phyloP scores from a whole-genome alignment of 2,888 invertebrate species.

The Apodemia zela region DNA sequence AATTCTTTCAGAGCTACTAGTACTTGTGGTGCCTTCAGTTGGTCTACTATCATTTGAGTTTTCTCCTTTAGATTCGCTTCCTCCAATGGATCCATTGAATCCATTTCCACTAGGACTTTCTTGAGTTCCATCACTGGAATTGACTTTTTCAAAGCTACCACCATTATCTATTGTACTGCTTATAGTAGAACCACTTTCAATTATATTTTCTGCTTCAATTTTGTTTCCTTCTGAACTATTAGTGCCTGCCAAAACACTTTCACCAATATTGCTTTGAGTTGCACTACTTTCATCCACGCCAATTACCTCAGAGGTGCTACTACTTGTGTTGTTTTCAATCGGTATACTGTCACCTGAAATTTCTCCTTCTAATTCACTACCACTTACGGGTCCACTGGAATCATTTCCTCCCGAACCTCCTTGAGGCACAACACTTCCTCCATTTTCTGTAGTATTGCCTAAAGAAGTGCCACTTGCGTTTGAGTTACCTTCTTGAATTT shows the following conservation, averaged over 20 bases:
- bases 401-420: neutral
- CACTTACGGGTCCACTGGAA: neutral
- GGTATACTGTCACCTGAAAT: neutral
- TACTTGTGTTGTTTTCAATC: neutral
- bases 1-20: neutral
- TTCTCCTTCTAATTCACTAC: neutral
- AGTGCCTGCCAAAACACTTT: neutral
- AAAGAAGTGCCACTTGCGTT: neutral
- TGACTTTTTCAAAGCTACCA: neutral
- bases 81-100: neutral
- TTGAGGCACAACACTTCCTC: neutral
- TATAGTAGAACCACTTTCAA: neutral
- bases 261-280: neutral
- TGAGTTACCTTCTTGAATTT: neutral
- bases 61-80: neutral
- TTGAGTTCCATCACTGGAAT: neutral
- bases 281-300: neutral
- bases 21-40: neutral
- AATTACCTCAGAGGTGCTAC: neutral
- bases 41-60: neutral
- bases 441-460: neutral
- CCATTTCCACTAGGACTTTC: neutral
- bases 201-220: neutral
- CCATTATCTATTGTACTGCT: neutral
- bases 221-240: neutral